Evolutionary conservation across 2,797 vertebrate genomes (phyloP), one percentile per base, ranked within the genome.

Genomic region (Cyclopterus lumpus): DNA sequence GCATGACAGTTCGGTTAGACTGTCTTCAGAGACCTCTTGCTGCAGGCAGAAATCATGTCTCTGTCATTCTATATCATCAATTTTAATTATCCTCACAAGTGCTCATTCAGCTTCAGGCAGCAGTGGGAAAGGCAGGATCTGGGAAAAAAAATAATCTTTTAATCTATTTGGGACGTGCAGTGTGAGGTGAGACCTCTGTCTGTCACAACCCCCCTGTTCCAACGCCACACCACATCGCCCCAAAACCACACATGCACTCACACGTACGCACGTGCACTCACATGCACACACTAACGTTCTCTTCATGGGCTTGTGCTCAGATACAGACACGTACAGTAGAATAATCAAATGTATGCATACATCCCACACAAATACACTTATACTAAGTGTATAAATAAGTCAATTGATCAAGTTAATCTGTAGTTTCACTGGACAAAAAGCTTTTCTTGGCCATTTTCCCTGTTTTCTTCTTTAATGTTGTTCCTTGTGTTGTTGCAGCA

Each of bases 11-110:
- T 88, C 84, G 88, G 86, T 87, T 81, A 79, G 83, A 80, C 77
- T 38, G 86, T 89, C 91, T 92, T 91, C 65, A 64, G 88, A 93
- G 89, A 88, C 77, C 77, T 90, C 83, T 92, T 68, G 91, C 92
- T 91, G 80, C 78, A 87, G 90, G 91, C 92, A 84, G 72, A 84
- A 90, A 91, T 90, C 92, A 91, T 91, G 91, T 93, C 87, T 88
- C 85, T 91, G 86, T 91, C 91, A 92, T 94, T 93, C 87, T 92
- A 91, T 91, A 92, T 92, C 90, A 93, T 93, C 93, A 91, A 92
- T 94, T 94, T 94, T 93, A 93, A 94, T 94, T 93, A 93, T 90
- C 81, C 88, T 92, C 92, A 91, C 88, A 93, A 91, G 89, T 85
- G 86, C 84, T 92, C 84, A 81, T 82, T 91, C 72, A 80, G 91